Evolutionary conservation across 2,113 vertebrate genomes (phyloP).

Genomic region (Hylia prasina): DNA sequence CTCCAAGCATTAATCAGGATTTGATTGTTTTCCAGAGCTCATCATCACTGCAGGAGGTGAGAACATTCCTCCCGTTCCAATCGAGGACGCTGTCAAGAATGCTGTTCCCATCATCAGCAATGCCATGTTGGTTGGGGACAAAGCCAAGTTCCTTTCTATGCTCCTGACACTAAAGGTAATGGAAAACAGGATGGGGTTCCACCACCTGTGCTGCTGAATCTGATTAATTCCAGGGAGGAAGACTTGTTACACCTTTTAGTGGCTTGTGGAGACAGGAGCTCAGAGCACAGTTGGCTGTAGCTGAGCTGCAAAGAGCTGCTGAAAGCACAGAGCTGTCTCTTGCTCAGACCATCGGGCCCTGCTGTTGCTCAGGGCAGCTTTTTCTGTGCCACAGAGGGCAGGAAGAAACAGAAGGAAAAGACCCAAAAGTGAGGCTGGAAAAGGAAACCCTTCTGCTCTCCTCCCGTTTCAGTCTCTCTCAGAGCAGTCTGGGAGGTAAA

Average conservation of each 20-base stretch:
- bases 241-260: accelerated
- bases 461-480: not conserved
- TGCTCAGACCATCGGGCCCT: not conserved
- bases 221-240: not conserved
- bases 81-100: constrained; percentile 84
- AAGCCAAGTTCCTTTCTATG: constrained; percentile 85
- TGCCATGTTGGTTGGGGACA: constrained; percentile 89
- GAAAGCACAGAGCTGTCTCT: not conserved
- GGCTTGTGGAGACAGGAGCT: too few species aligned
- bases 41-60: constrained; percentile 92
- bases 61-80: constrained; percentile 84
- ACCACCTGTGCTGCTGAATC: not conserved
- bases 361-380: not conserved
- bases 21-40: constrained; percentile 76
- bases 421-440: not conserved
- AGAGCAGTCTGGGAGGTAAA: not conserved
- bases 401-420: not conserved
- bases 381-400: not conserved
- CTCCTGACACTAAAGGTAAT: constrained; percentile 89
- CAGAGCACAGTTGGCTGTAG: accelerated
- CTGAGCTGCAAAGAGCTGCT: not conserved
- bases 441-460: not conserved
- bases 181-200: not conserved
- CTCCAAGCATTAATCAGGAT: not conserved
- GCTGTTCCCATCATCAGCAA: constrained; percentile 89